A percentile compares a stretch with the other conserved stretches of the same genome.
Conservation (phyloP, 2,113 vertebrate species). For the Seriola aureovittata region DNA sequence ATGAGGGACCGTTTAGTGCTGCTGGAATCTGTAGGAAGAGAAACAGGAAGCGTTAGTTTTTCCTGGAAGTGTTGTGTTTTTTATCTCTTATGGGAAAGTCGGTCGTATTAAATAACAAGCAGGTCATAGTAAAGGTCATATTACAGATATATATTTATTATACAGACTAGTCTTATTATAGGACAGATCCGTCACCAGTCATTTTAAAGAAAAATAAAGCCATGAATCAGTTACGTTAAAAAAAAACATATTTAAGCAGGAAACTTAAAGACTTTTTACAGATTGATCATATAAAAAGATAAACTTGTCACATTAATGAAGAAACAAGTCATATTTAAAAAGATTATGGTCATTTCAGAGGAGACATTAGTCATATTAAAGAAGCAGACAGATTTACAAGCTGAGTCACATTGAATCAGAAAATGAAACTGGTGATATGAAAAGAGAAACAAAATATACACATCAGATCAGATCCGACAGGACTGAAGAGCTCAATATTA, state of each 20-base stretch:
- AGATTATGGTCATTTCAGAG: no score
- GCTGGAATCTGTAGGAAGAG: constrained; percentile 37
- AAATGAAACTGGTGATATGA: neutral
- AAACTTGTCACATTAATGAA: no score
- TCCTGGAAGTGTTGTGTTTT: neutral
- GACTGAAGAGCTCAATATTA: neutral
- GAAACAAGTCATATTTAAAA: no score
- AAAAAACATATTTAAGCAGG: no score
- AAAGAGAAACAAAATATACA: neutral
- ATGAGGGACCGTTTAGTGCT: constrained; percentile 83
- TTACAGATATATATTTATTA: no score
- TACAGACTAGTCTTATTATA: neutral
- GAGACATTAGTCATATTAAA: neutral
- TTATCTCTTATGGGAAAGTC: neutral
- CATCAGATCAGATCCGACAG: no score
- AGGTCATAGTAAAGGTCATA: neutral
- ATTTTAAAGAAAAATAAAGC: no score
- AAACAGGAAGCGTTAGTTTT: neutral
- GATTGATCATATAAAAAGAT: no score
- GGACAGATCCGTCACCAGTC: no score
- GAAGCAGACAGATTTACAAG: no score
- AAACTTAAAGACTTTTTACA: no score
- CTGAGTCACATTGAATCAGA: neutral
- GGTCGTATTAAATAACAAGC: neutral
- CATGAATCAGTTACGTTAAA: no score